Percentiles rank a stretch among this genome's conserved stretches.
Conservation (phyloP, 2,113 vertebrate genomes). For the Apodemus speciosus region DNA sequence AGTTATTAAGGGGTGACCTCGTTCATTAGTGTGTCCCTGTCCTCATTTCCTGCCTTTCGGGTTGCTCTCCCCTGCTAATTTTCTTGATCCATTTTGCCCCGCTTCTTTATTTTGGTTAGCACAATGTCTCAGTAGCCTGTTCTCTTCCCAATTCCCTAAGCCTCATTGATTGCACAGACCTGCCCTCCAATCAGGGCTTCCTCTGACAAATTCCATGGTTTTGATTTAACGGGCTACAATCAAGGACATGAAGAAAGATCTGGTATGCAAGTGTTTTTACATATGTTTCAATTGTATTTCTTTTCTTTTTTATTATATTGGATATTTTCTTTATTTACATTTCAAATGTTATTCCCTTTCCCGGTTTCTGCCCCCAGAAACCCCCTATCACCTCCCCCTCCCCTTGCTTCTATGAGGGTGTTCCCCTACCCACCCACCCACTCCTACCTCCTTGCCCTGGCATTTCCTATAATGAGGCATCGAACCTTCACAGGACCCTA, state of each 20-base stretch:
- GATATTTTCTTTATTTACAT: too few relatives aligned
- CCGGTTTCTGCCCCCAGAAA: too few relatives aligned
- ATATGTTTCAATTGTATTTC: constrained; percentile 39
- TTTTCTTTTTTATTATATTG: background rate
- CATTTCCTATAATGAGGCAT: too few relatives aligned
- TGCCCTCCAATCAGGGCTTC: background rate
- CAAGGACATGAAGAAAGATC: constrained; percentile 22
- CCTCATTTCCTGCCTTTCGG: background rate
- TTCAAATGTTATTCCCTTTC: too few relatives aligned
- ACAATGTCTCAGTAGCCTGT: background rate
- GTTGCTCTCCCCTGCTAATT: constrained; percentile 37
- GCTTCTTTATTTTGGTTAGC: constrained; percentile 25
- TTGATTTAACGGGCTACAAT: constrained; percentile 38
- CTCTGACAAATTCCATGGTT: background rate
- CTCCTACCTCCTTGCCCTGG: too few relatives aligned
- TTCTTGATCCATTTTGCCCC: background rate
- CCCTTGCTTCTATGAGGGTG: too few relatives aligned
- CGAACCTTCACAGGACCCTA: too few relatives aligned
- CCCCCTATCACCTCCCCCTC: too few relatives aligned
- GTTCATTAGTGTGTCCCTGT: constrained; percentile 26
- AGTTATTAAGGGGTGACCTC: constrained; percentile 13
- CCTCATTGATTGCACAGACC: background rate
- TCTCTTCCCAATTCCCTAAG: background rate
- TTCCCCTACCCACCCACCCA: too few relatives aligned
- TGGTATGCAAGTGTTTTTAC: constrained; percentile 21